phyloP scores from a whole-genome alignment of 1,140 invertebrate genomes.

The Zeugodacus cucurbitae region DNA sequence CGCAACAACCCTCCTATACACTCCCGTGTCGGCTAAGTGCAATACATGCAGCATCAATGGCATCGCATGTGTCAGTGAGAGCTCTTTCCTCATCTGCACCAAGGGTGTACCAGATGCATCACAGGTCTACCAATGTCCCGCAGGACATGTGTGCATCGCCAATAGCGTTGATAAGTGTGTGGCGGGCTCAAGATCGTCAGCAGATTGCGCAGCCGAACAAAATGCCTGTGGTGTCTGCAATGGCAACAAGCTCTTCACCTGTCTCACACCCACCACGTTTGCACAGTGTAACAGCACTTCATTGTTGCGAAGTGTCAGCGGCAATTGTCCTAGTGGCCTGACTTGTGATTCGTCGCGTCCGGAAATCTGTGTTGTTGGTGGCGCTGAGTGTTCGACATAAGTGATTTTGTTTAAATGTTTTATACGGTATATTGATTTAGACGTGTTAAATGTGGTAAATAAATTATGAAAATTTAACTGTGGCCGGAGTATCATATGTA shows the following conservation, averaged over 20 bases:
- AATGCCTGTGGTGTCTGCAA: conserved; percentile 50
- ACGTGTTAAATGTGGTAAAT: not conserved
- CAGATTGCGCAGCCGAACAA: conserved; percentile 11
- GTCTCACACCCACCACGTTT: conserved; percentile 58
- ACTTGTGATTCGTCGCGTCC: conserved; percentile 49
- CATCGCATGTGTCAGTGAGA: conserved; percentile 42
- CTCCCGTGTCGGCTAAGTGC: conserved; percentile 2
- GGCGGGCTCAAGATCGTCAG: not conserved
- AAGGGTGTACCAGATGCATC: not conserved
- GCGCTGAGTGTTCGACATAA: conserved; percentile 34
- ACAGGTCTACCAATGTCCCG: not conserved
- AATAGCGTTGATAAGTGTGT: not conserved
- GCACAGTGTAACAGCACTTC: conserved; percentile 48
- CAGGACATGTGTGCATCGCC: not conserved
- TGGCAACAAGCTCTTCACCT: conserved; percentile 49
- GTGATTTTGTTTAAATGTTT: not conserved
- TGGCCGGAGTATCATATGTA: too few species aligned
- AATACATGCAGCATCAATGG: conserved; percentile 21
- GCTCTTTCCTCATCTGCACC: conserved; percentile 32
- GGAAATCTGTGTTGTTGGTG: conserved; percentile 53
- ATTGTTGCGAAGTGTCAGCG: not conserved
- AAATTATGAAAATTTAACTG: too few species aligned
- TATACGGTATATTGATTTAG: not conserved
- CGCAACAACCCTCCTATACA: not conserved
- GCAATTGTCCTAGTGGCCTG: conserved; percentile 47